Evolutionary conservation across 2,797 vertebrate genomes (phyloP).

Genomic region (Notamacropus eugenii): DNA sequence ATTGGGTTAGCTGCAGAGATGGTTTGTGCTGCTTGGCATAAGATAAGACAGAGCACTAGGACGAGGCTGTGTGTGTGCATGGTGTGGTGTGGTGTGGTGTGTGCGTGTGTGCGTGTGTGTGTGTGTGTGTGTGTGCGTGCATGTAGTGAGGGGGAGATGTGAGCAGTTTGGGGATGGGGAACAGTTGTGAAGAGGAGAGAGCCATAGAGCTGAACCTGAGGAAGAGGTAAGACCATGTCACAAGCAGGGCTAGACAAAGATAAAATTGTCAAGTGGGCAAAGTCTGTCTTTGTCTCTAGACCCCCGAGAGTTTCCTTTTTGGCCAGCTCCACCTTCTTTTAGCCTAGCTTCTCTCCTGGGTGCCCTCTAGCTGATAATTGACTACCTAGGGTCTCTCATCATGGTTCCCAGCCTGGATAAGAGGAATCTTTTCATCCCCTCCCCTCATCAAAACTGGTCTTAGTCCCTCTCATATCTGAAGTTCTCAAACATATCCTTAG

Average conservation of each 20-base stretch:
- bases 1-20: conserved; percentile 10
- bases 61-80: fast-evolving
- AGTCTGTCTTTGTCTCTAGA: neutral
- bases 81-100: neutral
- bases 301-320: neutral
- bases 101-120: too few species aligned
- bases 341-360: neutral
- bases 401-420: neutral
- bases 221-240: neutral
- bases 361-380: neutral
- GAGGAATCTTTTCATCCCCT: neutral
- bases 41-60: neutral
- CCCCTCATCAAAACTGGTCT: neutral
- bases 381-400: neutral
- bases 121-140: fast-evolving
- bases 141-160: neutral
- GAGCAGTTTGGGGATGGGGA: neutral
- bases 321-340: neutral
- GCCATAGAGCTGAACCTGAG: neutral
- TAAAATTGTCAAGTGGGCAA: neutral
- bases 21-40: neutral
- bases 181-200: neutral
- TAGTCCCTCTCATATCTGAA: neutral
- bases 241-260: neutral
- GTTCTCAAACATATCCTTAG: neutral